Evolutionary conservation across 2,797 vertebrate genomes (phyloP).

Genomic region (Malurus leucopterus): DNA sequence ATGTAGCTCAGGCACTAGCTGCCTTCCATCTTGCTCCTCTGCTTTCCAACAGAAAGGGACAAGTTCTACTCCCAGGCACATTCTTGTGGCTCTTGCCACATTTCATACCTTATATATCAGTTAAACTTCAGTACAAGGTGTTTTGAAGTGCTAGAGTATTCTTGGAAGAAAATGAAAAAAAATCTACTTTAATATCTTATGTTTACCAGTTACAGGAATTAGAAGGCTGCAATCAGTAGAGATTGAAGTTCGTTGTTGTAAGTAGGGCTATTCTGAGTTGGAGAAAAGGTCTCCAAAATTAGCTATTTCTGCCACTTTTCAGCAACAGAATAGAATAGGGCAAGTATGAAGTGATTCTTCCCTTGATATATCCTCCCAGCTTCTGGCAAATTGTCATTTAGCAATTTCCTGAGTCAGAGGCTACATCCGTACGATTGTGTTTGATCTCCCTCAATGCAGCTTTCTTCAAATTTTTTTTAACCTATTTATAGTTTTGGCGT

Average conservation of each 20-base stretch:
- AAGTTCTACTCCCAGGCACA: neutral
- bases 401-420: slow-evolving; percentile 46
- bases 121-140: neutral
- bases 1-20: accelerated
- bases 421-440: slow-evolving; percentile 17
- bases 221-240: neutral
- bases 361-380: neutral
- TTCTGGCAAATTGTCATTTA: slow-evolving; percentile 47
- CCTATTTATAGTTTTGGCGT: slow-evolving; percentile 34
- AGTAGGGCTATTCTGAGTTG: neutral
- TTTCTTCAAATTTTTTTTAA: slow-evolving; percentile 20
- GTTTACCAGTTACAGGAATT: neutral
- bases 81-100: neutral
- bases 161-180: neutral
- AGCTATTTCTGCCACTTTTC: neutral
- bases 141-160: neutral
- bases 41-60: neutral
- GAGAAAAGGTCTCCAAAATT: slow-evolving; percentile 21
- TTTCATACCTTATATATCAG: neutral
- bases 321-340: slow-evolving; percentile 1
- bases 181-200: neutral
- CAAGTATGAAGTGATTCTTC: slow-evolving; percentile 10
- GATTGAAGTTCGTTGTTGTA: neutral
- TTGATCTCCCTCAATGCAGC: slow-evolving; percentile 46
- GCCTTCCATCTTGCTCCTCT: neutral